phyloP scores from a whole-genome alignment of 2,113 vertebrate genomes.

The Pleuronectes platessa region DNA sequence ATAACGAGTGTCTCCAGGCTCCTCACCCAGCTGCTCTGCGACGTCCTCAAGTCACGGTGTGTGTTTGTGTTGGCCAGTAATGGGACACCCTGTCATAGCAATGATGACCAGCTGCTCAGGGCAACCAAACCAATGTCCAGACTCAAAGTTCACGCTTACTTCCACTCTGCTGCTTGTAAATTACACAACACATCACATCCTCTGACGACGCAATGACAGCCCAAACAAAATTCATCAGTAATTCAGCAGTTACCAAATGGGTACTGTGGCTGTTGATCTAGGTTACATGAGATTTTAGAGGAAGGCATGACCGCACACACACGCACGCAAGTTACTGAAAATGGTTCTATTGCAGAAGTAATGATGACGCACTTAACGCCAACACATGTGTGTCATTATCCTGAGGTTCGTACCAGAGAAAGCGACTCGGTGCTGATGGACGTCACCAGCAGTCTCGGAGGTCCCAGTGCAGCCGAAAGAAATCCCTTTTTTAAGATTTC shows the following conservation, averaged over 20 bases:
- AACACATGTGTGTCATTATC: constrained; percentile 54
- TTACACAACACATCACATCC: constrained; percentile 25
- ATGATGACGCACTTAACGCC: constrained; percentile 48
- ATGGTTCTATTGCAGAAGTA: constrained; percentile 27
- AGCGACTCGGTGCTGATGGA: neutral
- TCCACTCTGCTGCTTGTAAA: neutral
- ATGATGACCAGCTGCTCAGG: constrained; percentile 41
- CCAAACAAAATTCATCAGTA: constrained; percentile 1
- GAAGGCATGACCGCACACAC: constrained; percentile 21
- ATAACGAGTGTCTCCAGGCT: neutral
- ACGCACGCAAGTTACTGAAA: constrained; percentile 16
- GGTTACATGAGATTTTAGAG: constrained; percentile 6
- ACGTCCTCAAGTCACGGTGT: constrained; percentile 29
- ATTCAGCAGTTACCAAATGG: neutral
- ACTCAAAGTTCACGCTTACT: constrained; percentile 3
- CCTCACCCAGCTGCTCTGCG: constrained; percentile 25
- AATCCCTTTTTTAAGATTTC: neutral
- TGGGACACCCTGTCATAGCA: constrained; percentile 41
- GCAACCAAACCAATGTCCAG: constrained; percentile 8
- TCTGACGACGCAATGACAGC: neutral
- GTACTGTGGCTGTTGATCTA: constrained; percentile 13
- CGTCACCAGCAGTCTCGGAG: neutral
- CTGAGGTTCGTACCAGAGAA: constrained; percentile 52
- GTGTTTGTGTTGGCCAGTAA: constrained; percentile 49
- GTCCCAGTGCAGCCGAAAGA: constrained; percentile 6